These are phyloP conservation scores for Lacerta agilis DNA, from an alignment of 2,797 vertebrate genomes.

Conservation along the genomic window DNA sequence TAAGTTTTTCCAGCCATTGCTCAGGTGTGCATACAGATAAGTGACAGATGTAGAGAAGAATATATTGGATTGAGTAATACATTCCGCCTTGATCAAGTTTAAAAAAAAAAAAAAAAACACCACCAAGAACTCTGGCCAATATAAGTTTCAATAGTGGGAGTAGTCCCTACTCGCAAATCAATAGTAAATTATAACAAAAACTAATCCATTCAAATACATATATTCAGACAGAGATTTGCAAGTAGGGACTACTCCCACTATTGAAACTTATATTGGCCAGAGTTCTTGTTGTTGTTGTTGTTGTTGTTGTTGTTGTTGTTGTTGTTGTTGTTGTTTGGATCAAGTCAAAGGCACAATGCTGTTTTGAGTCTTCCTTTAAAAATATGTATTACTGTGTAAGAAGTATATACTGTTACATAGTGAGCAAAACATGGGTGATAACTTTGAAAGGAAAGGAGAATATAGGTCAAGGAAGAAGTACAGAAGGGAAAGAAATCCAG, in stretches of 20 bases:
- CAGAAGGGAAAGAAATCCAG: background rate
- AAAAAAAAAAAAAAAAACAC: background rate
- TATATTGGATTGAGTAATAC: too few relatives aligned
- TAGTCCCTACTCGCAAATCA: too few relatives aligned
- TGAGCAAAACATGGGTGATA: background rate
- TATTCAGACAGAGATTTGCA: too few relatives aligned
- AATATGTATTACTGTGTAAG: background rate
- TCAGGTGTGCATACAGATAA: background rate
- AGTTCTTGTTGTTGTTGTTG: too few relatives aligned
- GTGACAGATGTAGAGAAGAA: background rate
- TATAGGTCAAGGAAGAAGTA: background rate
- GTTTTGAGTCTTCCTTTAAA: background rate
- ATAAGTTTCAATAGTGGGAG: too few relatives aligned
- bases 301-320: too few relatives aligned
- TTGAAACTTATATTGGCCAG: too few relatives aligned
- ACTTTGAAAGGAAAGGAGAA: background rate
- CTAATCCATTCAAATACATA: too few relatives aligned
- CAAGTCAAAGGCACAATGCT: background rate
- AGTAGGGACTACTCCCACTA: too few relatives aligned
- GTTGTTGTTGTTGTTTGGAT: too few relatives aligned
- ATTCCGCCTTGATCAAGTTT: background rate
- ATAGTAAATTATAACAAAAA: too few relatives aligned
- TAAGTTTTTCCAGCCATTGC: background rate
- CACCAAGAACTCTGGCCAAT: too few relatives aligned
- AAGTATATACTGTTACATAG: background rate